Conservation (phyloP, 2,113 vertebrate genomes). For the Ptychochromis oligacanthus region DNA sequence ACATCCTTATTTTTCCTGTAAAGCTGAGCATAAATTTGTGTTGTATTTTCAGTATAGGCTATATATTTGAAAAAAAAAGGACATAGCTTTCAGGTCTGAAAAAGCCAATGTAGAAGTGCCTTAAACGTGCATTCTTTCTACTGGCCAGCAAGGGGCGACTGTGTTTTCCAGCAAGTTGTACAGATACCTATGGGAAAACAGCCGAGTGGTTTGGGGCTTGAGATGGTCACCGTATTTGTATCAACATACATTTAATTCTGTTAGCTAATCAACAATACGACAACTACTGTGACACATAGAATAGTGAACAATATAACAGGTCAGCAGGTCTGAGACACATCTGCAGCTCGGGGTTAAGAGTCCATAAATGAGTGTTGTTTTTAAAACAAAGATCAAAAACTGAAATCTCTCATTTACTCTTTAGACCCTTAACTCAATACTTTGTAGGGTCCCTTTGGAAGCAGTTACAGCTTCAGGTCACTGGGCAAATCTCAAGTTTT, state of each 20-base stretch:
- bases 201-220: too few species aligned
- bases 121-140: background rate
- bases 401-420: background rate
- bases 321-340: background rate
- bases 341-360: background rate
- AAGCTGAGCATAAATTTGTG: background rate
- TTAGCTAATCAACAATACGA: background rate
- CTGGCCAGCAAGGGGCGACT: background rate
- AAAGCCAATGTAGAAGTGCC: background rate
- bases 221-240: too few species aligned
- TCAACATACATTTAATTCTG: background rate
- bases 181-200: too few species aligned
- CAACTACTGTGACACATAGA: background rate
- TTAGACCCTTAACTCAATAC: background rate
- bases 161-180: background rate
- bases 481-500: background rate
- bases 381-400: background rate
- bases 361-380: background rate
- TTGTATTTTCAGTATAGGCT: background rate
- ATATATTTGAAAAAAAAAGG: background rate
- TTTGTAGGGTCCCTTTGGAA: rapidly evolving
- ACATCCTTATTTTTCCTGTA: background rate
- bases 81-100: background rate
- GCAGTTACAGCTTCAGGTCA: background rate
- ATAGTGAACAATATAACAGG: rapidly evolving